Evolutionary conservation across 2,797 vertebrate genomes (phyloP), one percentile per base, ranked within the genome.

Genomic region (Sebastes melanostomus): DNA sequence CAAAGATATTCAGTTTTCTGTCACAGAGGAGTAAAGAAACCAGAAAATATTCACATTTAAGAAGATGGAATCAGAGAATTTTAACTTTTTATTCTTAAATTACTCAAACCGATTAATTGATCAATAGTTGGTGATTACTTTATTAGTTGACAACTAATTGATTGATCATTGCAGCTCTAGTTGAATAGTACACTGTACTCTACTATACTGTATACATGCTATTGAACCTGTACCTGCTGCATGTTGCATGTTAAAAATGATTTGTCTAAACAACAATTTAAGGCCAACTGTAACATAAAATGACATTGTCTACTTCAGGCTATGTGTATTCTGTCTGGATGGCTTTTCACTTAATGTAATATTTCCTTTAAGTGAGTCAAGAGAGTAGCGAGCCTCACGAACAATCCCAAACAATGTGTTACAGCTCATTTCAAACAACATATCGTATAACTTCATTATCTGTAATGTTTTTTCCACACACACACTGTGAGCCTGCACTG

Each of bases 401-500:
- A 60, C 62, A 30, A 59, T 34, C 24, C 58, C 38, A 34, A 59
- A 52, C 25, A 81, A 61, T 22, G 8, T 52, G 52, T 61, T 24
- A 42, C 5, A 60, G 25, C 42, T 34, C 24, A 71, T 46, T 86
- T 72, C 4, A 68, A 80, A 61, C 30, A 75, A 30, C 50, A 25
- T 18, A 67, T 61, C 13, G 30, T 42, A 34, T 55, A 79, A 75
- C 42, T 84, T 69, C n/a, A 81, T 79, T 70, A 67, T 78, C 27
- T 63, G 29, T n/a, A 74, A 13, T 38, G 27, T 56, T 66, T 65
- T 78, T 27, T 13, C 36, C 20, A 81, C 59, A 69, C 42, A 62
- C 54, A n/a, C 58, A 68, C 24, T 34, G 42, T n/a, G 27, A 29
- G 12, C 22, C 62, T 25, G 5, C 66, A 25, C 46, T 16, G 11